These are phyloP conservation scores for Lutjanus argentimaculatus DNA, from an alignment of 2,797 vertebrate species.

Conservation along the genomic window DNA sequence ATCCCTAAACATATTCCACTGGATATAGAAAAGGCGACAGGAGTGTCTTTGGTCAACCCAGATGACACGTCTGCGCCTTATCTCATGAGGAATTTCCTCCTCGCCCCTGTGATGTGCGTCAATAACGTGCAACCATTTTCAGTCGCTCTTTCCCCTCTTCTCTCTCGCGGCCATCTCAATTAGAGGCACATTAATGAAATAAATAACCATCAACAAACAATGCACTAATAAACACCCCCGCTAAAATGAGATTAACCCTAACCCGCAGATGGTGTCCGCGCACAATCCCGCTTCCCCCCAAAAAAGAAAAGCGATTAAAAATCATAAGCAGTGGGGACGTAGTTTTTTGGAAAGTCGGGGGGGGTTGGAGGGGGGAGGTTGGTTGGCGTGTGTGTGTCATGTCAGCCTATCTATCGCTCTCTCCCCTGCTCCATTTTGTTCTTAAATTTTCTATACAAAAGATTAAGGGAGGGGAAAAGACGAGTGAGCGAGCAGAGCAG, in stretches of 20 bases:
- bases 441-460: conserved; percentile 89
- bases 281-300: conserved; percentile 11
- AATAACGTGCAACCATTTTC: conserved; percentile 90
- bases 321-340: conserved; percentile 48
- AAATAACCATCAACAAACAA: conserved; percentile 87
- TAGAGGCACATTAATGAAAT: conserved; percentile 88
- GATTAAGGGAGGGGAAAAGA: conserved; percentile 86
- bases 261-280: conserved; percentile 46
- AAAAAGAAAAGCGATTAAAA: conserved; percentile 55
- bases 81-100: conserved; percentile 87
- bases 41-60: conserved; percentile 80
- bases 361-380: neutral
- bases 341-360: conserved; percentile 71
- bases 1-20: conserved; percentile 68
- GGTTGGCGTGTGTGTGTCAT: conserved; percentile 78
- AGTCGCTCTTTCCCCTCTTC: conserved; percentile 82
- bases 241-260: conserved; percentile 61
- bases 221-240: conserved; percentile 72
- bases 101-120: conserved; percentile 86
- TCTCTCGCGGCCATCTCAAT: conserved; percentile 91
- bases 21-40: conserved; percentile 70
- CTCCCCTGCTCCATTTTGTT: conserved; percentile 86
- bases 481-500: conserved; percentile 72
- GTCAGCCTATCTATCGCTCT: conserved; percentile 80
- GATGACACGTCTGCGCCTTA: conserved; percentile 86